These are phyloP conservation scores for Catalaphyllia jardinei DNA, from an alignment of 64 coral and sea anemone genomes.

Conservation along the genomic window DNA sequence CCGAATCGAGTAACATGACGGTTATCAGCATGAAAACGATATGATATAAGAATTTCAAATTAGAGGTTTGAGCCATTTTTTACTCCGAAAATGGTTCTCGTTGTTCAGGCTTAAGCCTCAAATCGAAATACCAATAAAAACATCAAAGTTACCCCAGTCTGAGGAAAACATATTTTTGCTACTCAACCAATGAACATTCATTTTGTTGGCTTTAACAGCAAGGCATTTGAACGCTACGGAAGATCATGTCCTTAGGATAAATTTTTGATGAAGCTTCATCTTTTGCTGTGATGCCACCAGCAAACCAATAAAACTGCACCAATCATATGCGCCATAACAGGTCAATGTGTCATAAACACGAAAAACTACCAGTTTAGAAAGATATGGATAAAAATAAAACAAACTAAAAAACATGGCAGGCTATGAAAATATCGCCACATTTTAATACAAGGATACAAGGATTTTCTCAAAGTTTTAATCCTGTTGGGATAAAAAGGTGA, in stretches of 20 bases:
- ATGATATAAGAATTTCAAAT: constrained; percentile 47
- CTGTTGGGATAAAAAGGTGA: background rate
- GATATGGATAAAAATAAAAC: background rate
- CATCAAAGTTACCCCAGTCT: too few relatives aligned
- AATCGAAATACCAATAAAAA: background rate
- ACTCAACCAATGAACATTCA: background rate
- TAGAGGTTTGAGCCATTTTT: background rate
- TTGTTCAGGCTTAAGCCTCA: background rate
- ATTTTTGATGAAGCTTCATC: constrained; percentile 14
- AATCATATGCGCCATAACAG: background rate
- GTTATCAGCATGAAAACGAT: background rate
- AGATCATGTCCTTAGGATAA: background rate
- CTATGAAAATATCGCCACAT: background rate
- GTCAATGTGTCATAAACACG: constrained; percentile 16
- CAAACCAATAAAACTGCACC: constrained; percentile 10
- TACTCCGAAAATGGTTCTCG: background rate
- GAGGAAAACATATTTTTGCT: background rate
- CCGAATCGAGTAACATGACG: background rate
- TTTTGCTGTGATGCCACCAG: constrained; percentile 26
- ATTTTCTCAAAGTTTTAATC: background rate
- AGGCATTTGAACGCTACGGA: background rate
- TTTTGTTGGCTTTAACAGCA: background rate
- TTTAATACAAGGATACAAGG: background rate
- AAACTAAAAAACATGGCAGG: background rate
- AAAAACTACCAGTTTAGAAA: constrained; percentile 9